phyloP scores from a whole-genome alignment of 1,140 invertebrate species.

The Bathynomus jamesi region DNA sequence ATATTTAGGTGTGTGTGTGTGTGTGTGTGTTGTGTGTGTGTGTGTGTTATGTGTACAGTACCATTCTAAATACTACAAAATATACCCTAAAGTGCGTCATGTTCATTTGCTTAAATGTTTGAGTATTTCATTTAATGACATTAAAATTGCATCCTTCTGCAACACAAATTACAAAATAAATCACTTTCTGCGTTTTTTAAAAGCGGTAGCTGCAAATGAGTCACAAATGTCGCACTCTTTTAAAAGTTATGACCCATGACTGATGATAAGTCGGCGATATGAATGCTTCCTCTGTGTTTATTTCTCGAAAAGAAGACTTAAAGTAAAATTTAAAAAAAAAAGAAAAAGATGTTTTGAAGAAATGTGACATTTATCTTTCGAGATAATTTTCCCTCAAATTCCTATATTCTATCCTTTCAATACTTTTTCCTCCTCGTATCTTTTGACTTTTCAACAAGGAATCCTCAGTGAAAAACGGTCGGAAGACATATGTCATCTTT shows the following conservation, averaged over 20 bases:
- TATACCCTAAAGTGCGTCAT: too few relatives aligned
- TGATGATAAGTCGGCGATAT: background rate
- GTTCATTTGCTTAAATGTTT: too few relatives aligned
- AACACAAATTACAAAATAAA: too few relatives aligned
- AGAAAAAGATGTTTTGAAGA: background rate
- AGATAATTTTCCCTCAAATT: background rate
- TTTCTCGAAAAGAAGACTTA: background rate
- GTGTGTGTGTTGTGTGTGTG: too few relatives aligned
- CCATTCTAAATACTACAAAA: too few relatives aligned
- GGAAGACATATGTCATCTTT: constrained; percentile 1
- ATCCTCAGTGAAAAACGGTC: background rate
- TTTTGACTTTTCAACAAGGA: background rate
- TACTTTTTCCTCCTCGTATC: background rate
- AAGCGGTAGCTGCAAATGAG: background rate
- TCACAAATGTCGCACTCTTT: background rate
- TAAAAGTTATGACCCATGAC: background rate
- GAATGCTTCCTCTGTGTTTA: background rate
- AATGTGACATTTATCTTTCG: background rate
- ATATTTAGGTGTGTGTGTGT: too few relatives aligned
- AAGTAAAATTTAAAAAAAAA: background rate
- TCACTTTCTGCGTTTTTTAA: too few relatives aligned
- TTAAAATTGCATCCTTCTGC: too few relatives aligned
- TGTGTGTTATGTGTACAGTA: too few relatives aligned
- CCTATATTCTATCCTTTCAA: background rate
- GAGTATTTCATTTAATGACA: too few relatives aligned